phyloP scores from a whole-genome alignment of 2,888 invertebrate species.

The Perdita meconis region DNA sequence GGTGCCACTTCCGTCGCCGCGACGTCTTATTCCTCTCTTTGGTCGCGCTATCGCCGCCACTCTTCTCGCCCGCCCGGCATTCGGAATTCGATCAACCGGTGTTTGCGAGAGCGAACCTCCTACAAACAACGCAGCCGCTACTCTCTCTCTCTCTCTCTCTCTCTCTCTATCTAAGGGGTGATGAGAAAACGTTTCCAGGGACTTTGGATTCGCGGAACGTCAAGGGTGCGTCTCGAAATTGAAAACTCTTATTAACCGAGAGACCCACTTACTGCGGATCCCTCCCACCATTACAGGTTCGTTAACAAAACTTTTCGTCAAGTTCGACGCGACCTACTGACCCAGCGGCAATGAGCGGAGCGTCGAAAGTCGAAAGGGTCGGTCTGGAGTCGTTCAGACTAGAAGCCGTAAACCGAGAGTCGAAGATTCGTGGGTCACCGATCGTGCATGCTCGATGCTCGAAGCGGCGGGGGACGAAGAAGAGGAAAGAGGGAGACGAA shows the following conservation, averaged over 20 bases:
- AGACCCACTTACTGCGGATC: no score
- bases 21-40: not conserved
- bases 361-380: not conserved
- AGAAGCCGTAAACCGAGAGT: no score
- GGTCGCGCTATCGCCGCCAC: not conserved
- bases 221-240: no score
- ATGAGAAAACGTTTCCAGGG: no score
- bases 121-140: no score
- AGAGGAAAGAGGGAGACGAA: slow-evolving; percentile 2
- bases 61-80: not conserved
- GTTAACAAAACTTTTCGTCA: no score
- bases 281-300: no score
- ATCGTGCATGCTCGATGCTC: not conserved
- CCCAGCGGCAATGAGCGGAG: not conserved
- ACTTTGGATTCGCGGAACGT: no score
- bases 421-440: slow-evolving; percentile 22
- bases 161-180: no score
- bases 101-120: slow-evolving; percentile 22
- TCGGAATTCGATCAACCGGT: slow-evolving; percentile 18
- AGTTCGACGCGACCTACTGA: not conserved
- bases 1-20: not conserved
- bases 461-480: not conserved
- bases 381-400: no score
- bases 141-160: no score
- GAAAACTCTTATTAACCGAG: no score